A percentile compares a stretch with the other conserved stretches of the same genome.
These are phyloP conservation scores for Ophiothrix spiculata DNA, from an alignment of 35 echinoderm and acorn worm genomes.

Conservation along the genomic window DNA sequence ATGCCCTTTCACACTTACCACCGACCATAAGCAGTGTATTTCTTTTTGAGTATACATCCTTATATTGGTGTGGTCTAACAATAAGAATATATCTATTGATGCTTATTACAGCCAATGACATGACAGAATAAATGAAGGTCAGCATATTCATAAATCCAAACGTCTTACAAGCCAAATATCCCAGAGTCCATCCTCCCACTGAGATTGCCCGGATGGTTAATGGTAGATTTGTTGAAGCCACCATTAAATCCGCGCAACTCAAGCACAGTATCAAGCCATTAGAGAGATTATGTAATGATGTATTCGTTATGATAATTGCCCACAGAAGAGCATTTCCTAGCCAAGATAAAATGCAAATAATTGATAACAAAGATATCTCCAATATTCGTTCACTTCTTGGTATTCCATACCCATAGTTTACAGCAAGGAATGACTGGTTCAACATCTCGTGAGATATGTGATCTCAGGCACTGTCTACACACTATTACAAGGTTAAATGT, in stretches of 20 bases:
- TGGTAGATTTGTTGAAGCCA: slow-evolving; percentile 72
- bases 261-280: slow-evolving; percentile 93
- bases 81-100: slow-evolving; percentile 92
- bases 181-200: slow-evolving; percentile 35
- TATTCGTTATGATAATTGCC: slow-evolving; percentile 61
- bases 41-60: slow-evolving; percentile 49
- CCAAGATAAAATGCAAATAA: slow-evolving; percentile 60
- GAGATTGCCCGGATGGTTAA: slow-evolving; percentile 72
- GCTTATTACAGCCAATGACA: slow-evolving; percentile 89
- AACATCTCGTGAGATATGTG: too few species aligned
- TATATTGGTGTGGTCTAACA: slow-evolving; percentile 65
- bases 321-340: slow-evolving; percentile 78
- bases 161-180: slow-evolving; percentile 18
- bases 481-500: too few species aligned
- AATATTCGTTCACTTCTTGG: slow-evolving; percentile 55
- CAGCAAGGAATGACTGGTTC: too few species aligned
- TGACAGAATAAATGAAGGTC: slow-evolving; percentile 87
- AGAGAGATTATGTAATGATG: slow-evolving; percentile 50
- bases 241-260: slow-evolving; percentile 77
- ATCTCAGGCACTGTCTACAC: too few species aligned
- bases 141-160: slow-evolving; percentile 84
- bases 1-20: slow-evolving; percentile 72
- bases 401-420: too few species aligned
- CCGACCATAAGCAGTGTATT: slow-evolving; percentile 60
- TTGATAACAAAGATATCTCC: slow-evolving; percentile 49